phyloP scores from a whole-genome alignment of 2,113 vertebrate species.

The Embiotoca jacksoni region DNA sequence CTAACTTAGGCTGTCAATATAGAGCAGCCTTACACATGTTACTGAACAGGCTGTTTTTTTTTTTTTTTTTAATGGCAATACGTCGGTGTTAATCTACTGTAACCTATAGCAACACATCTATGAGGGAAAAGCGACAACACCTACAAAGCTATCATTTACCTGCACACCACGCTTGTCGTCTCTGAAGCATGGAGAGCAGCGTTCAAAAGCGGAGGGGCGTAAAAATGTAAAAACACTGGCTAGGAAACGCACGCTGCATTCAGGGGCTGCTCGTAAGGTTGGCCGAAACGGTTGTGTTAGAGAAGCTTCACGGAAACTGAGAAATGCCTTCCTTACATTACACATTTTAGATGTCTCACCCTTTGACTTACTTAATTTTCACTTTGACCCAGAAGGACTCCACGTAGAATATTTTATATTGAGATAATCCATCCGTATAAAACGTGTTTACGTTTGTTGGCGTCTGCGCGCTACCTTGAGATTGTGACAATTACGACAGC shows the following conservation, averaged over 20 bases:
- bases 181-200: constrained; percentile 78
- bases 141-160: constrained; percentile 72
- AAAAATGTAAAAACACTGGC: constrained; percentile 71
- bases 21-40: constrained; percentile 32
- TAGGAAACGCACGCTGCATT: constrained; percentile 65
- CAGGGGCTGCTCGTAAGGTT: constrained; percentile 24
- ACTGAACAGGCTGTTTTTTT: not conserved
- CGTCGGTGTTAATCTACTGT: constrained; percentile 1
- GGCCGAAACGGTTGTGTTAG: too few species aligned
- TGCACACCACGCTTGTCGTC: constrained; percentile 72
- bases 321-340: not conserved
- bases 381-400: too few species aligned
- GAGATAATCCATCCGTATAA: fast-evolving
- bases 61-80: constrained; percentile 23
- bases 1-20: constrained; percentile 28
- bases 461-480: too few species aligned
- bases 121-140: not conserved
- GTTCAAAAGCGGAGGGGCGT: constrained; percentile 54
- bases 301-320: too few species aligned
- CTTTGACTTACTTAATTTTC: not conserved
- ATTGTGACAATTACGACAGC: not conserved
- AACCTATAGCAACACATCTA: constrained; percentile 7
- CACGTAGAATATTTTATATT: not conserved
- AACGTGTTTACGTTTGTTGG: not conserved
- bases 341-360: not conserved